Evolutionary conservation across 2,888 invertebrate species (phyloP), one percentile per base, ranked within the genome.

Genomic region (Sclerodermus sp.): DNA sequence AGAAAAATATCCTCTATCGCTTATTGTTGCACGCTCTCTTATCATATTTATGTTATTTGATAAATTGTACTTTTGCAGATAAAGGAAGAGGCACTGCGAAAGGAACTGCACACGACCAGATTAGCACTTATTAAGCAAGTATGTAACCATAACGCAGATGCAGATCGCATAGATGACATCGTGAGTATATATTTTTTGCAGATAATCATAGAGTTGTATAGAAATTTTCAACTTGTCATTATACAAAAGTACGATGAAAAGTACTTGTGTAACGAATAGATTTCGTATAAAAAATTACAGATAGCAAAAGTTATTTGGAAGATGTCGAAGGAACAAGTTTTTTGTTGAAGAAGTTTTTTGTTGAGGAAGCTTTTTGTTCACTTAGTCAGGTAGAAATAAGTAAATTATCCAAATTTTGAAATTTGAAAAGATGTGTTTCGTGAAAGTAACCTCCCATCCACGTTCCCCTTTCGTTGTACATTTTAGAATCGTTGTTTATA

Each of bases 51-150:
- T n/a, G n/a, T n/a, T n/a, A n/a, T n/a, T n/a, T n/a, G n/a, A n/a
- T n/a, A n/a, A n/a, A n/a, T n/a, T n/a, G n/a, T n/a, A n/a, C n/a
- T 47, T 49, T 57, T 56, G 53, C 79, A 92, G 91, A 81, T 86
- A 76, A 87, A 88, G 67, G 89, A 92, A 59, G 90, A 91, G 68
- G 85, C 87, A 17, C 80, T 94, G 45, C 84, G 87, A 69, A 85
- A 87, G 47, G 92, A 93, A 78, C 80, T 94, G 49, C 87, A 90
- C 47, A 84, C 87, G 53, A 90, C 91, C 57, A 84, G 91, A 58
- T 82, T 89, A 77, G 89, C 90, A 45, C 80, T 94, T 56, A 80
- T 87, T 61, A 85, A 82, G 62, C 84, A 85, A 77, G 82, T 85
- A 42, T 86, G 87, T 69, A 86, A 86, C 69, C 85, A 84, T 64